Evolutionary conservation across 2,797 vertebrate genomes (phyloP).

Genomic region (Pangasius larnaudii): DNA sequence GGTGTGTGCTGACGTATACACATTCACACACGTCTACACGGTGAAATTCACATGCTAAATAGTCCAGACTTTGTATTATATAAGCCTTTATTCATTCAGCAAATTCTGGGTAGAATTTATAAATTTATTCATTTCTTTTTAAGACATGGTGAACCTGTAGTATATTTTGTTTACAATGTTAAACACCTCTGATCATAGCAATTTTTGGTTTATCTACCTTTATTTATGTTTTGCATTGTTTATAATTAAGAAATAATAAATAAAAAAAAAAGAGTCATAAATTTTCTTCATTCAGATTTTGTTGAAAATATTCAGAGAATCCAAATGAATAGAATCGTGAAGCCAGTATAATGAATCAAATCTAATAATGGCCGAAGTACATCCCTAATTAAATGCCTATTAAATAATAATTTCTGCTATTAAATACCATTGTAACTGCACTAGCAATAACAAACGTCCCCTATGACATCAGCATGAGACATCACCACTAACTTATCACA

Average conservation of each 20-base stretch:
- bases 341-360: background rate
- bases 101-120: too few species aligned
- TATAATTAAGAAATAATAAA: background rate
- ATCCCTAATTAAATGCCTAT: background rate
- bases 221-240: background rate
- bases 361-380: background rate
- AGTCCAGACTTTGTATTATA: background rate
- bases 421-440: background rate
- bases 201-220: background rate
- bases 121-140: too few species aligned
- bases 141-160: background rate
- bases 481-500: background rate
- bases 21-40: background rate
- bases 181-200: background rate
- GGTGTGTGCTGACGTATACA: background rate
- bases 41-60: background rate
- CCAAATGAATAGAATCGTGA: background rate
- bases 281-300: background rate
- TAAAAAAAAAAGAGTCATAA: background rate
- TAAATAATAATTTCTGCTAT: background rate
- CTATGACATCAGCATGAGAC: background rate
- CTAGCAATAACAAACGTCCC: background rate
- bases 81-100: too few species aligned
- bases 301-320: background rate
- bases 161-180: background rate